These are phyloP conservation scores for Conops quadrifasciatus DNA, from an alignment of 2,888 invertebrate genomes.

Conservation along the genomic window DNA sequence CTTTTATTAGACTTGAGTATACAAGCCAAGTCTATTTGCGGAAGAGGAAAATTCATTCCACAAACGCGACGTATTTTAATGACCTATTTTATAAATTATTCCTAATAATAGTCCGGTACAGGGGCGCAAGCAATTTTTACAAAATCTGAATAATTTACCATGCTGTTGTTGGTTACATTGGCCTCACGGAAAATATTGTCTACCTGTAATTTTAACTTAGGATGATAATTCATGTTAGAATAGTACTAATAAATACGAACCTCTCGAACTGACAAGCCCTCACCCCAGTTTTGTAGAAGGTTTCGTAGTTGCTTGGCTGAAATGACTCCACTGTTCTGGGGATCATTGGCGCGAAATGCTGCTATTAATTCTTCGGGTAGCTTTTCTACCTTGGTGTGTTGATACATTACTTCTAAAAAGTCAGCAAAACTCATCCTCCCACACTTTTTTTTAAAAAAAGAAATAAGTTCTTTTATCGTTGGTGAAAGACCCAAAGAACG, in stretches of 20 bases:
- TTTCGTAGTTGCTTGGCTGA: conserved; percentile 85
- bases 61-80: no score
- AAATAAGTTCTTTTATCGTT: conserved; percentile 87
- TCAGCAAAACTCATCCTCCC: conserved; percentile 96
- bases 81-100: no score
- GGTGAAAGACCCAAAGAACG: conserved; percentile 93
- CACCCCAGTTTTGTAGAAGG: conserved; percentile 91
- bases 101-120: conserved; percentile 88
- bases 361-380: conserved; percentile 76
- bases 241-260: no score
- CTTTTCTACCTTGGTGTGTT: conserved; percentile 74
- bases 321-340: conserved; percentile 76
- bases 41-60: no score
- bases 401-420: conserved; percentile 94
- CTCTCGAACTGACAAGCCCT: conserved; percentile 79
- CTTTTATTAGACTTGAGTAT: no score
- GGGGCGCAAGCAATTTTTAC: conserved; percentile 93
- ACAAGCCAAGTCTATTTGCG: no score
- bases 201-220: conserved; percentile 66
- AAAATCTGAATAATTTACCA: conserved; percentile 89
- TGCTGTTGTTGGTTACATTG: conserved; percentile 81
- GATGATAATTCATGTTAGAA: not conserved
- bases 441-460: conserved; percentile 80
- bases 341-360: conserved; percentile 89
- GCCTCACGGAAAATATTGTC: conserved; percentile 93